Evolutionary conservation across 2,113 vertebrate species (phyloP), one percentile per base, ranked within the genome.

Genomic region (Leuciscus idus): DNA sequence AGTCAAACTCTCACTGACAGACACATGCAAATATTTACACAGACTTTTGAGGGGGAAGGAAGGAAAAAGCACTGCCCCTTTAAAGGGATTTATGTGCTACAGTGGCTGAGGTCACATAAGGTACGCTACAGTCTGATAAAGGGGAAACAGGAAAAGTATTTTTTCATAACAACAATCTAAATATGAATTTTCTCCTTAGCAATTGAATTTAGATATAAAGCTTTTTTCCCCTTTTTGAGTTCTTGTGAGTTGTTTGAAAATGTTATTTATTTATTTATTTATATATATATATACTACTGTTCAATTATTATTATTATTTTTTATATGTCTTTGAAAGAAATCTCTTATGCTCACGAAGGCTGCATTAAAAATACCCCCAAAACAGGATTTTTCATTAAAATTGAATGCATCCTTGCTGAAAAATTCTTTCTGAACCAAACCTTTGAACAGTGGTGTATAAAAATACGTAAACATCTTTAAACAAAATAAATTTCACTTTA

Each of bases 11-110:
- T 55, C 82, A 83, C 68, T 84, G 88, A 73, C 57, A 81, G 4
- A 92, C 88, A 90, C 92, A 91, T 91, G 84, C 30, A 79, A 88
- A 90, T 80, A 88, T 88, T 87, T 48, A 70, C 39, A 83, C 72
- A 77, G 73, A 84, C 73, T 70, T 78, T 84, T 86, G 33, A 86
- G 55, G 59, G 12, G 59, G 85, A 39, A 86, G 73, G 59, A 21
- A 57, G 83, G 89, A 84, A 89, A 91, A 90, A 90, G 86, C 89
- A 79, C 78, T 19, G 6, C 4, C 82, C 59, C 84, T 86, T 91
- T 88, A 88, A 87, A 86, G 87, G 84, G 84, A 89, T 89, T 82
- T 82, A 48, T 81, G 26, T 66, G 59, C n/a, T 43, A 43, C 57
- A 15, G 33, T n/a, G 77, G 21, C 30, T 39, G 55, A 39, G 77